Percentiles rank a stretch among this genome's conserved stretches.
phyloP scores from a whole-genome alignment of 2,113 vertebrate genomes.

The Carlito syrichta region DNA sequence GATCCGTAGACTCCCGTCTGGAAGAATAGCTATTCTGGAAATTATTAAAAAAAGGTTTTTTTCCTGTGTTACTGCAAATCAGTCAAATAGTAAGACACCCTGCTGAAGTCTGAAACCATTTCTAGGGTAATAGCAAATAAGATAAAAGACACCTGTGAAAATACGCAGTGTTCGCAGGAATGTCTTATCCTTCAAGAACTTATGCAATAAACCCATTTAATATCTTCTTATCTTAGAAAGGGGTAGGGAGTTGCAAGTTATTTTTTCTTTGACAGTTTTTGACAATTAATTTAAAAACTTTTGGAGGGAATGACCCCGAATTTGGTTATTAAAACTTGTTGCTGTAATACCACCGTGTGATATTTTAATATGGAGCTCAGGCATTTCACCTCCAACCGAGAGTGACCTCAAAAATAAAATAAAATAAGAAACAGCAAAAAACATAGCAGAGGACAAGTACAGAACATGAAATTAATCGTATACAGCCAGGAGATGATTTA shows the following conservation, averaged over 20 bases:
- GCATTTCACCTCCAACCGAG: constrained; percentile 63
- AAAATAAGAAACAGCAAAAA: constrained; percentile 60
- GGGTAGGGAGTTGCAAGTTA: neutral
- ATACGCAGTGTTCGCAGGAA: constrained; percentile 19
- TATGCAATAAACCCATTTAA: constrained; percentile 56
- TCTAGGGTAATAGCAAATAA: constrained; percentile 55
- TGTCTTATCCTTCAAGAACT: constrained; percentile 51
- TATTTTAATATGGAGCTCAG: constrained; percentile 68
- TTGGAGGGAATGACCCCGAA: constrained; percentile 56
- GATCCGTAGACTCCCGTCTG: constrained; percentile 92
- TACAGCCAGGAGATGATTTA: constrained; percentile 64
- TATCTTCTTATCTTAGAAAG: constrained; percentile 48
- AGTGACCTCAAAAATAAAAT: constrained; percentile 70
- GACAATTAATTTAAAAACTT: constrained; percentile 65
- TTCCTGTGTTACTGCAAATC: neutral
- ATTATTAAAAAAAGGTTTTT: constrained; percentile 70
- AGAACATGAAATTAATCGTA: constrained; percentile 71
- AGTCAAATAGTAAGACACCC: constrained; percentile 44
- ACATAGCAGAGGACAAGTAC: constrained; percentile 16
- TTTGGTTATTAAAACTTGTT: constrained; percentile 62
- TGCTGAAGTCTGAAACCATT: neutral
- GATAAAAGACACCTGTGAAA: constrained; percentile 37
- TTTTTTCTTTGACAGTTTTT: constrained; percentile 60
- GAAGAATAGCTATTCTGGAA: constrained; percentile 92
- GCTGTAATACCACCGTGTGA: constrained; percentile 46